Percentiles rank a stretch among this genome's conserved stretches.
These are phyloP conservation scores for Pseudopodoces humilis DNA, from an alignment of 2,113 vertebrate species.

Conservation along the genomic window DNA sequence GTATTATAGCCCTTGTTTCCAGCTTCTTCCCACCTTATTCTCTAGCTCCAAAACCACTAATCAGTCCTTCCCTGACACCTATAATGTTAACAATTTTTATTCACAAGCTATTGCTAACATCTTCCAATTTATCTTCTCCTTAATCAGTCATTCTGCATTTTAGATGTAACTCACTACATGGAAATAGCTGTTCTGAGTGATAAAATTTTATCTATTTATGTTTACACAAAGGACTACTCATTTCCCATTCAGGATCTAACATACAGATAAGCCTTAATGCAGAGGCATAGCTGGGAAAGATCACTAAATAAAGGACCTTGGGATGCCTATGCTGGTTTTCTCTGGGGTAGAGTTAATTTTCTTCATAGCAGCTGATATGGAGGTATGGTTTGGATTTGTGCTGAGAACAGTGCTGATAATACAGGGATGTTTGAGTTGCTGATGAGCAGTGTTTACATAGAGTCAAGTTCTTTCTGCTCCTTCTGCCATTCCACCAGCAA, in stretches of 20 bases:
- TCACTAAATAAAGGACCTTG: conserved; percentile 6
- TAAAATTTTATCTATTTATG: conserved; percentile 16
- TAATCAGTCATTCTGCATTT: neutral
- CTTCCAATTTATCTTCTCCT: neutral
- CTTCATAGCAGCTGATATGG: neutral
- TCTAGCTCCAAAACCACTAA: neutral
- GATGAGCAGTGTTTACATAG: neutral
- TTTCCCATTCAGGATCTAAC: conserved; percentile 33
- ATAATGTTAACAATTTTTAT: neutral
- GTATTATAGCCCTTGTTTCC: neutral
- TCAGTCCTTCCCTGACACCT: neutral
- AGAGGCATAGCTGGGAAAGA: neutral
- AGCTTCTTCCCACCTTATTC: neutral
- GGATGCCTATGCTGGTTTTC: neutral
- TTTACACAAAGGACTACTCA: conserved; percentile 17
- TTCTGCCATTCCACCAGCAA: neutral
- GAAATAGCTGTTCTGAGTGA: neutral
- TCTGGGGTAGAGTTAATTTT: neutral
- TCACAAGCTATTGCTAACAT: neutral
- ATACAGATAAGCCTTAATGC: neutral
- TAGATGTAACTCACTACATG: neutral
- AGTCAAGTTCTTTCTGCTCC: neutral
- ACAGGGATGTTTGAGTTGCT: neutral
- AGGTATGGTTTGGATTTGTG: neutral
- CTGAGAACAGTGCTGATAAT: neutral